Percentiles rank a stretch among this genome's conserved stretches.
Conservation (phyloP, 2,113 vertebrate species). For the Hiodon tergisus region DNA sequence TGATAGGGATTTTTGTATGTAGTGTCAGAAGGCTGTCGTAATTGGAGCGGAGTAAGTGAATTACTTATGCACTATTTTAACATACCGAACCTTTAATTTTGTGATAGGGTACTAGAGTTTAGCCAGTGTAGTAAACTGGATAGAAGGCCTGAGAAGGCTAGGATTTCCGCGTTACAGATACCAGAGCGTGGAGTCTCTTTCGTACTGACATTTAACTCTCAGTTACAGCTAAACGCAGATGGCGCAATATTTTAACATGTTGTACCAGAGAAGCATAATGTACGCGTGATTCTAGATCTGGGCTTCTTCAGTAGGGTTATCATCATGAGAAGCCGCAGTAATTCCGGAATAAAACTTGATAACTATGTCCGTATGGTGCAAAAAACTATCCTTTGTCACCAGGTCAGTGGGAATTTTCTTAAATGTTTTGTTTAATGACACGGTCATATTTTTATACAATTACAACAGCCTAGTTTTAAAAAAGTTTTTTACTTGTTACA, state of each 20-base stretch:
- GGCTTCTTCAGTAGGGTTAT: neutral
- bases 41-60: too few relatives aligned
- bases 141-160: neutral
- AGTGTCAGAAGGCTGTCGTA: too few relatives aligned
- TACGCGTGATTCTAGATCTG: neutral
- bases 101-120: too few relatives aligned
- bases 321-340: conserved; percentile 69
- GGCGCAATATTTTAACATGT: neutral
- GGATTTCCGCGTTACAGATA: neutral
- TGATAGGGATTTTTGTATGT: too few relatives aligned
- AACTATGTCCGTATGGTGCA: conserved; percentile 64
- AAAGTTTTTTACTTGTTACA: too few relatives aligned
- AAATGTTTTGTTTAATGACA: neutral
- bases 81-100: too few relatives aligned
- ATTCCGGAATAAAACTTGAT: conserved; percentile 69
- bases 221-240: neutral
- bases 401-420: conserved; percentile 46
- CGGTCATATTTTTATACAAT: neutral
- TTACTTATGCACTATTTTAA: too few relatives aligned
- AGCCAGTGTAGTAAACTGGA: too few relatives aligned
- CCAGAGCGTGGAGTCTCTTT: neutral
- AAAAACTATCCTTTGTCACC: conserved; percentile 68
- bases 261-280: neutral
- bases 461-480: neutral
- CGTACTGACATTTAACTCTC: neutral